Conservation (phyloP, 2,797 vertebrate species). For the Ispidina picta region DNA sequence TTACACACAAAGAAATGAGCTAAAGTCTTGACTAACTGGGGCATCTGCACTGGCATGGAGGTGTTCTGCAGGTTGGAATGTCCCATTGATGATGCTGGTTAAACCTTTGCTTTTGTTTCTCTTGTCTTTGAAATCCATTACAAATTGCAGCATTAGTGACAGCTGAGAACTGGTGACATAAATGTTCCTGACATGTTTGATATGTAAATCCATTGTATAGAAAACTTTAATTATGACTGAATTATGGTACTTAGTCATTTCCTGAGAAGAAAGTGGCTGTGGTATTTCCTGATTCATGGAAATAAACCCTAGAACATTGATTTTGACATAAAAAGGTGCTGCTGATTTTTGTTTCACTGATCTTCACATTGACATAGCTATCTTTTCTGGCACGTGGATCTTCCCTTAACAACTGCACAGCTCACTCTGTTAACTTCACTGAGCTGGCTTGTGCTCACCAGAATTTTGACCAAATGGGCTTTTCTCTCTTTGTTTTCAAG, state of each 20-base stretch:
- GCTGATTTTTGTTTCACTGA: slow-evolving; percentile 55
- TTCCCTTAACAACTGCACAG: slow-evolving; percentile 4
- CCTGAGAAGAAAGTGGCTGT: slow-evolving; percentile 46
- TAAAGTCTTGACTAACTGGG: neutral
- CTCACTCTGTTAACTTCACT: neutral
- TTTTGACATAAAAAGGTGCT: slow-evolving; percentile 66
- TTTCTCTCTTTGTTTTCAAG: neutral
- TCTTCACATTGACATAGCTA: neutral
- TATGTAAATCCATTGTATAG: slow-evolving; percentile 56
- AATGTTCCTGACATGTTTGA: slow-evolving; percentile 49
- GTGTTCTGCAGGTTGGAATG: neutral
- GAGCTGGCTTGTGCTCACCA: neutral
- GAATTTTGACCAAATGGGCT: neutral
- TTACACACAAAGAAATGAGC: neutral
- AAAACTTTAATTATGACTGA: slow-evolving; percentile 64
- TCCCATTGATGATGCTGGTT: slow-evolving; percentile 1
- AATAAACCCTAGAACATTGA: slow-evolving; percentile 48
- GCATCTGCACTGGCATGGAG: neutral
- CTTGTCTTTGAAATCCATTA: slow-evolving; percentile 31
- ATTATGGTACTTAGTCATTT: slow-evolving; percentile 57
- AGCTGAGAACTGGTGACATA: slow-evolving; percentile 50
- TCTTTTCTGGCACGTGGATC: slow-evolving; percentile 32
- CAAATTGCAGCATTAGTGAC: slow-evolving; percentile 50
- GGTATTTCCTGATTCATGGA: slow-evolving; percentile 64
- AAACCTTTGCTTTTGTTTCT: slow-evolving; percentile 39